Conservation (phyloP, 2,888 invertebrate species). For the Cistogaster globosa region DNA sequence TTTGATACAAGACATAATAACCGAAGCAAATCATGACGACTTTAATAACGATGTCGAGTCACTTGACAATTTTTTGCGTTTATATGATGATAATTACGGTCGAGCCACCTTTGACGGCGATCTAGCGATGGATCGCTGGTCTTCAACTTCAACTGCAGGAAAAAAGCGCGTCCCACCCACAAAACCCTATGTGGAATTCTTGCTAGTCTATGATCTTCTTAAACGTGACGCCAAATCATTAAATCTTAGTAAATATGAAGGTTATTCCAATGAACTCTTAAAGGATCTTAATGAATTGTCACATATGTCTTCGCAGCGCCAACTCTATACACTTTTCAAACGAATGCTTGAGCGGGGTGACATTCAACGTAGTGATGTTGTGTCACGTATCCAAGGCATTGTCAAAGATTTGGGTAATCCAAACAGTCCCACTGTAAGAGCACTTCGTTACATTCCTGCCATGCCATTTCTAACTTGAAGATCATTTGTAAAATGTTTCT, state of each 20-base stretch:
- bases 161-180: conserved; percentile 82
- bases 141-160: conserved; percentile 80
- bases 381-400: conserved; percentile 79
- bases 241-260: conserved; percentile 82
- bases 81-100: conserved; percentile 82
- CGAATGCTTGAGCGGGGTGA: conserved; percentile 81
- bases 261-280: conserved; percentile 80
- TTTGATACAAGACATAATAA: conserved; percentile 80
- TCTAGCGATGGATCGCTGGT: conserved; percentile 80
- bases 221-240: conserved; percentile 82
- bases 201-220: conserved; percentile 82
- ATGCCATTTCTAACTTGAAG: conserved; percentile 78
- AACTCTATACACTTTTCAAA: conserved; percentile 80
- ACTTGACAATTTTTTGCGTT: conserved; percentile 81
- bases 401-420: conserved; percentile 80
- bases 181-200: conserved; percentile 82
- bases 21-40: conserved; percentile 79
- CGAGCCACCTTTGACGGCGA: conserved; percentile 78
- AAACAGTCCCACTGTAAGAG: conserved; percentile 78
- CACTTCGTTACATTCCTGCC: conserved; percentile 80
- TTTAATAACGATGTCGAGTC: conserved; percentile 81
- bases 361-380: conserved; percentile 80
- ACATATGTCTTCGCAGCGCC: conserved; percentile 79
- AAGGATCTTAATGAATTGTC: conserved; percentile 79
- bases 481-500: conserved; percentile 1